Conservation (phyloP, 1,140 invertebrate species). For the Ceratoteleas bidentatus region DNA sequence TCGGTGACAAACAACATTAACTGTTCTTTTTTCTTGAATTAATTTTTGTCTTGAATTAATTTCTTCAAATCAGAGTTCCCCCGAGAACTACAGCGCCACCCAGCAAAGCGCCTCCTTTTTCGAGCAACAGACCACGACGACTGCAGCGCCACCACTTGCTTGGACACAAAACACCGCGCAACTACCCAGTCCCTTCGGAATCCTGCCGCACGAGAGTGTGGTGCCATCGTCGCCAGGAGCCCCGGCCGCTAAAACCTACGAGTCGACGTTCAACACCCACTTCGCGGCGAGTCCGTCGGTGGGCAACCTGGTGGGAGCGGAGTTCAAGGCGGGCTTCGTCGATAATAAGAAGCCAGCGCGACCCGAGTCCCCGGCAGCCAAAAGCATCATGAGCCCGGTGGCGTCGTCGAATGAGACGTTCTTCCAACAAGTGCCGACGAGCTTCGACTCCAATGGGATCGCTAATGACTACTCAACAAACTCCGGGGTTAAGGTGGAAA, state of each 20-base stretch:
- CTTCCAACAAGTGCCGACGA: conserved; percentile 83
- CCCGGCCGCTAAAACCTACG: conserved; percentile 83
- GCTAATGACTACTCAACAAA: conserved; percentile 72
- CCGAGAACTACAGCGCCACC: conserved; percentile 83
- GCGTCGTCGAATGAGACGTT: conserved; percentile 80
- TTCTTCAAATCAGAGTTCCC: conserved; percentile 80
- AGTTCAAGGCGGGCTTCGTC: conserved; percentile 71
- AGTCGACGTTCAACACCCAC: conserved; percentile 85
- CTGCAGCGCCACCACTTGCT: conserved; percentile 81
- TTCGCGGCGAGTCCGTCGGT: conserved; percentile 85
- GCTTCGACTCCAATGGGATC: conserved; percentile 77
- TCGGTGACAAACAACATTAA: too few relatives aligned
- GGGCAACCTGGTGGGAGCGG: conserved; percentile 84
- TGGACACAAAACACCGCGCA: conserved; percentile 85
- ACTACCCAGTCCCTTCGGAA: conserved; percentile 87
- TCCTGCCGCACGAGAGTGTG: conserved; percentile 89
- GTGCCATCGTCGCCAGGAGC: conserved; percentile 85
- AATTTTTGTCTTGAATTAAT: too few relatives aligned
- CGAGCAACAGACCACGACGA: conserved; percentile 83
- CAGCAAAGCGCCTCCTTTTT: conserved; percentile 84
- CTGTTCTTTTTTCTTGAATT: too few relatives aligned
- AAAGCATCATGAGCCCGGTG: conserved; percentile 81
- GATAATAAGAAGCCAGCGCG: conserved; percentile 78
- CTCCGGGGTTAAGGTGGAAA: conserved; percentile 73
- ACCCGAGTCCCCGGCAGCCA: conserved; percentile 82